phyloP scores from a whole-genome alignment of 2,888 invertebrate species.

The Fissipunctia ypsillon region DNA sequence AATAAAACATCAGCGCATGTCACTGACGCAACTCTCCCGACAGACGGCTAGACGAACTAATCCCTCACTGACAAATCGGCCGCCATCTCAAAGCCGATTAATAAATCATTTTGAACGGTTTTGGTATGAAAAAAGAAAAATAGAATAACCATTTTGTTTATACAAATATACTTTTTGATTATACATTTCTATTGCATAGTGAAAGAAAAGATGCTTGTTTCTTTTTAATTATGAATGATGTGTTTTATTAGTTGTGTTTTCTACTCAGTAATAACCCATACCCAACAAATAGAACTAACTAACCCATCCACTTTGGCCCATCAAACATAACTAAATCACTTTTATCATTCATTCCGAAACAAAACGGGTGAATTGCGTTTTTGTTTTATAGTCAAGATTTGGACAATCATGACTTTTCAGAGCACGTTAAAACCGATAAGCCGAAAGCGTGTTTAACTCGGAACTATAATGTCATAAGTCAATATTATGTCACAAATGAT shows the following conservation, averaged over 20 bases:
- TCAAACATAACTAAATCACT: background rate
- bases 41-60: slow-evolving; percentile 69
- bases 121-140: slow-evolving; percentile 42
- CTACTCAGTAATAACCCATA: too few relatives aligned
- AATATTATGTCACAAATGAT: slow-evolving; percentile 67
- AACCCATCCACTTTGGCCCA: background rate
- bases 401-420: slow-evolving; percentile 4
- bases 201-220: background rate
- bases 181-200: slow-evolving; percentile 21
- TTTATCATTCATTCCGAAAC: background rate
- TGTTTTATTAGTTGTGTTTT: background rate
- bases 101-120: slow-evolving; percentile 74
- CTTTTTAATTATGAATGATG: background rate
- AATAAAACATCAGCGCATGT: slow-evolving; percentile 66
- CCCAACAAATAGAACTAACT: too few relatives aligned
- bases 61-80: slow-evolving; percentile 76
- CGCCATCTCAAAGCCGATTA: slow-evolving; percentile 73
- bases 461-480: slow-evolving; percentile 67
- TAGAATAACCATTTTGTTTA: slow-evolving; percentile 41
- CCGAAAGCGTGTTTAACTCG: slow-evolving; percentile 37
- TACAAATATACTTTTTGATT: slow-evolving; percentile 34
- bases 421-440: slow-evolving; percentile 29
- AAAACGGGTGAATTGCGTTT: background rate
- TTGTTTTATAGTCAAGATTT: background rate
- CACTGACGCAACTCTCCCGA: slow-evolving; percentile 72